Base-by-base conservation (phyloP, 2,113 vertebrate species). In the Opisthocomus hoazin region DNA sequence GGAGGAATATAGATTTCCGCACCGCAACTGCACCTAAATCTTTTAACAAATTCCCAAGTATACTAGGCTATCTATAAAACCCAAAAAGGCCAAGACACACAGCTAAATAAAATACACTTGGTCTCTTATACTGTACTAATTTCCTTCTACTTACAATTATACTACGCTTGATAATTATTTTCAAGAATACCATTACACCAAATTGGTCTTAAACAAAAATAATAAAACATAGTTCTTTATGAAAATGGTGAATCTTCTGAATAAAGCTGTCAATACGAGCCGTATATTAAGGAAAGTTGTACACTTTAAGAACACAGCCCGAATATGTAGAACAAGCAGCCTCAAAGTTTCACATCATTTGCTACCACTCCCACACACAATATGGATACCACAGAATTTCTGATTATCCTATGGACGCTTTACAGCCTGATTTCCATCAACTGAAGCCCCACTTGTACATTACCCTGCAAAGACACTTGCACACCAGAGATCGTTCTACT, bases 171-270 rank as follows among this genome's bases (percentile, higher is more conserved):
- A 0, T 15, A 41, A 29, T 14, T 8, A 75, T 13, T 22, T 87
- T 76, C 41, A 57, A 74, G 46, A 84, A 46, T 32, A 26, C 0
- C 7, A 30, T 29, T 51, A 81, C 6, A 74, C 3, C 20, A 88
- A 57, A 23, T 30, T 16, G 56, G 14, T 9, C 15, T 84, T n/a
- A 73, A 90, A 65, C 3, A 60, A 89, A 84, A 78, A 24, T 6
- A 46, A 20, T 5, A 57, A 75, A 34, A 56, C 0, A 0, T 17
- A 29, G 3, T 5, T 39, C 8, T 29, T 83, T 9, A 57, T 4
- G 26, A 93, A 78, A 90, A 79, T 4, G 4, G 23, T 65, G 2
- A 71, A 45, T 37, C 11, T 87, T 81, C 46, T 34, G 8, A 74
- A 77, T 27, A 53, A 18, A 58, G 29, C 13, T 29, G n/a, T 34